Evolutionary conservation across 2,888 invertebrate species (phyloP).

Genomic region (Tetropium fuscum): DNA sequence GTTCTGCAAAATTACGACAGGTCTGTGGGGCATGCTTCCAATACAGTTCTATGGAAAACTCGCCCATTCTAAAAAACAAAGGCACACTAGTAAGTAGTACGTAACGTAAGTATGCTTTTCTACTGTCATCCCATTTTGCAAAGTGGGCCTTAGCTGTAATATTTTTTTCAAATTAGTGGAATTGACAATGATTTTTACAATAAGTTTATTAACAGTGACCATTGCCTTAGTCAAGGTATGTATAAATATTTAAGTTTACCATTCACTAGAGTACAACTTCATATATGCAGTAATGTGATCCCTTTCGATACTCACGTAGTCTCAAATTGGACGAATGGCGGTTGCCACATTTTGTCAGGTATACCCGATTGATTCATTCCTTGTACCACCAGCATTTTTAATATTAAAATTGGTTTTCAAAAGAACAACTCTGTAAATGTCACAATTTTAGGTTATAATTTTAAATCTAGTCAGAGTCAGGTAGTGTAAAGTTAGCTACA

Average conservation of each 20-base stretch:
- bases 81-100: no score
- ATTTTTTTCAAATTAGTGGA: neutral
- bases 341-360: constrained; percentile 92
- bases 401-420: no score
- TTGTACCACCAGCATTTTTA: constrained; percentile 64
- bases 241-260: neutral
- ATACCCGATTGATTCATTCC: constrained; percentile 76
- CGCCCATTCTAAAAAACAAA: constrained; percentile 84
- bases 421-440: no score
- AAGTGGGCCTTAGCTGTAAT: neutral
- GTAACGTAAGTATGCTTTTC: no score
- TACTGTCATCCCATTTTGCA: neutral
- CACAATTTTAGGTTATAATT: no score
- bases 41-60: constrained; percentile 91
- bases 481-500: no score
- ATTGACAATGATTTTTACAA: neutral
- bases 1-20: constrained; percentile 97
- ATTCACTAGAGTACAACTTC: neutral
- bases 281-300: neutral
- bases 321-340: constrained; percentile 83
- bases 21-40: constrained; percentile 99
- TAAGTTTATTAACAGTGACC: neutral
- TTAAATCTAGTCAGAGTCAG: no score
- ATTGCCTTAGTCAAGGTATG: neutral
- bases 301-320: constrained; percentile 76